Percentiles rank a stretch among this genome's conserved stretches.
These are phyloP conservation scores for Gordius sp. DNA, from an alignment of 2,888 invertebrate species.

Conservation along the genomic window DNA sequence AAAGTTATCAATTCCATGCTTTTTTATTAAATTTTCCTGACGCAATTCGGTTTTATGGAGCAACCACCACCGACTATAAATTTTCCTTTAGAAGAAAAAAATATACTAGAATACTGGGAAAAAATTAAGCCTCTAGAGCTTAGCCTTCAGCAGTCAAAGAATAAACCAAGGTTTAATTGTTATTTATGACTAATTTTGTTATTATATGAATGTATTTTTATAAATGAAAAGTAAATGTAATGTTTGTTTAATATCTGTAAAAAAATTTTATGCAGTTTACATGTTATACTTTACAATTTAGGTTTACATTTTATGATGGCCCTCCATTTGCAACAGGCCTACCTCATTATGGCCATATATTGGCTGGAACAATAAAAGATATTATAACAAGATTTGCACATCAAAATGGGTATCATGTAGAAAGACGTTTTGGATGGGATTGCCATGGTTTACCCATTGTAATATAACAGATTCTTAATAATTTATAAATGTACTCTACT, in stretches of 20 bases:
- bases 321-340: conserved; percentile 96
- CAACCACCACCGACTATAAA: conserved; percentile 48
- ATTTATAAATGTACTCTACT: not conserved
- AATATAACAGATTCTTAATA: conserved; percentile 16
- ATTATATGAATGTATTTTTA: conserved; percentile 17
- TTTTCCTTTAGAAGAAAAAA: conserved; percentile 64
- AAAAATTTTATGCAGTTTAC: conserved; percentile 14
- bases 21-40: too few species aligned
- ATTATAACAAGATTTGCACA: conserved; percentile 85
- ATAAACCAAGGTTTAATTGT: conserved; percentile 43
- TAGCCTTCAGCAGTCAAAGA: conserved; percentile 62
- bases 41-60: too few species aligned
- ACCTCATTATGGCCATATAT: conserved; percentile 91
- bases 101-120: conserved; percentile 54
- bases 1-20: too few species aligned
- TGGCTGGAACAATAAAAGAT: conserved; percentile 93
- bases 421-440: conserved; percentile 88
- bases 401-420: conserved; percentile 55
- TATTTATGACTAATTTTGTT: conserved; percentile 1
- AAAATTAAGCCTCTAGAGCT: conserved; percentile 60
- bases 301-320: conserved; percentile 85
- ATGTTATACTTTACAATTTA: too few species aligned
- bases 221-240: conserved; percentile 16
- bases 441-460: conserved; percentile 83
- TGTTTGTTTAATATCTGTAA: not conserved